Conservation (phyloP, 30 jellyfish, hydroid and myxozoan genomes). For the Calvadosia cruxmelitensis region DNA sequence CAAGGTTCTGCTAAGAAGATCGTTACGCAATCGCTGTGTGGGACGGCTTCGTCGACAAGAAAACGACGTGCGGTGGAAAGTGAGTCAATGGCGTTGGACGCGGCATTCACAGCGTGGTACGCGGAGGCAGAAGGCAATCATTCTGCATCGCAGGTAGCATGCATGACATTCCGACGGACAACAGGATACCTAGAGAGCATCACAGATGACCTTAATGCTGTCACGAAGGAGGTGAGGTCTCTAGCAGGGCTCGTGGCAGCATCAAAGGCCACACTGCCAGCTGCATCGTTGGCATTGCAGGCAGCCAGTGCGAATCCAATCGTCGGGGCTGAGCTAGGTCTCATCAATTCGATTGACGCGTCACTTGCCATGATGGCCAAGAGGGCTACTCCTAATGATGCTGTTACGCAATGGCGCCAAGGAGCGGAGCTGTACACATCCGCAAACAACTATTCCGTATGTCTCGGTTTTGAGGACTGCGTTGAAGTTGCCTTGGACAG, state of each 20-base stretch:
- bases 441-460: conserved; percentile 19
- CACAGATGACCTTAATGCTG: not conserved
- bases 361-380: not conserved
- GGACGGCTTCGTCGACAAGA: not conserved
- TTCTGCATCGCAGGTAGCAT: not conserved
- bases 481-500: conserved; percentile 17
- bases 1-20: not conserved
- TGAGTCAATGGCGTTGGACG: not conserved
- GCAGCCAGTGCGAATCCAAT: not conserved
- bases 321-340: not conserved
- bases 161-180: not conserved
- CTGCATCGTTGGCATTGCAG: not conserved
- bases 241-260: not conserved
- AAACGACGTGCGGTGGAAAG: not conserved
- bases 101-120: not conserved
- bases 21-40: not conserved
- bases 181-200: not conserved
- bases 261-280: not conserved
- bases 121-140: not conserved
- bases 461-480: conserved; percentile 44
- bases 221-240: not conserved
- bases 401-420: conserved; percentile 5
- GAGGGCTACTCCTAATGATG: not conserved
- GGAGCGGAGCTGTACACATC: conserved; percentile 35
- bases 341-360: not conserved